Percentiles rank a stretch among this genome's conserved stretches.
Evolutionary conservation across 2,888 invertebrate genomes (phyloP).

Genomic region (Cactoblastis cactorum): DNA sequence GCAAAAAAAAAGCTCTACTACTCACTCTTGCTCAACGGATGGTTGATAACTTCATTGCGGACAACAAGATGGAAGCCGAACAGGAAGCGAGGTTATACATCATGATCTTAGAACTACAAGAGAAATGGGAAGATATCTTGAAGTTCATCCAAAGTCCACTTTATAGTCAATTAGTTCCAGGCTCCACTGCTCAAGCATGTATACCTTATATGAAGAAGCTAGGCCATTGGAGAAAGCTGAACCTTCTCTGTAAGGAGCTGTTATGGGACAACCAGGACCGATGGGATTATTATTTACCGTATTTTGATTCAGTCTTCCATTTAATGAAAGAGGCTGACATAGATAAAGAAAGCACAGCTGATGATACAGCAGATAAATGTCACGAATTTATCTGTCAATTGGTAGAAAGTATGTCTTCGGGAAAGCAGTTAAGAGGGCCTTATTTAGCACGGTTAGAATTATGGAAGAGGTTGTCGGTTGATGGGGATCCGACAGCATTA

Average conservation of each 20-base stretch:
- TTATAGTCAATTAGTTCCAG: conserved; percentile 83
- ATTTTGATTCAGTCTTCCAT: conserved; percentile 84
- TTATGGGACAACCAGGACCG: conserved; percentile 85
- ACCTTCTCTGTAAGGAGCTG: conserved; percentile 85
- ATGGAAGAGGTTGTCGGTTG: conserved; percentile 79
- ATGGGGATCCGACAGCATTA: conserved; percentile 72
- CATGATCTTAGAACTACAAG: conserved; percentile 87
- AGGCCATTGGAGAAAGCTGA: conserved; percentile 86
- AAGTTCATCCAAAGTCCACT: conserved; percentile 89
- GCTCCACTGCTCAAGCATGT: conserved; percentile 83
- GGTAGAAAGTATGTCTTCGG: conserved; percentile 67
- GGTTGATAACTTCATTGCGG: conserved; percentile 92
- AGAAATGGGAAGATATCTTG: conserved; percentile 90
- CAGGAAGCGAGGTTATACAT: conserved; percentile 95
- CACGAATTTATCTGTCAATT: conserved; percentile 70
- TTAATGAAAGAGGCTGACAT: conserved; percentile 63
- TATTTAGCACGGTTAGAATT: conserved; percentile 90
- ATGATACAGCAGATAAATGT: conserved; percentile 67
- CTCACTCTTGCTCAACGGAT: conserved; percentile 95
- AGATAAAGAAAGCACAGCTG: conserved; percentile 41
- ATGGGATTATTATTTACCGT: conserved; percentile 87
- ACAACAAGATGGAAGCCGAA: conserved; percentile 94
- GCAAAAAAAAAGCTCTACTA: conserved; percentile 83
- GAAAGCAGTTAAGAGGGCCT: conserved; percentile 85
- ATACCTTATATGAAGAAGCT: conserved; percentile 87